A percentile compares a stretch with the other conserved stretches of the same genome.
These are phyloP conservation scores for Alfaro cultratus DNA, from an alignment of 2,797 vertebrate genomes.

Conservation along the genomic window DNA sequence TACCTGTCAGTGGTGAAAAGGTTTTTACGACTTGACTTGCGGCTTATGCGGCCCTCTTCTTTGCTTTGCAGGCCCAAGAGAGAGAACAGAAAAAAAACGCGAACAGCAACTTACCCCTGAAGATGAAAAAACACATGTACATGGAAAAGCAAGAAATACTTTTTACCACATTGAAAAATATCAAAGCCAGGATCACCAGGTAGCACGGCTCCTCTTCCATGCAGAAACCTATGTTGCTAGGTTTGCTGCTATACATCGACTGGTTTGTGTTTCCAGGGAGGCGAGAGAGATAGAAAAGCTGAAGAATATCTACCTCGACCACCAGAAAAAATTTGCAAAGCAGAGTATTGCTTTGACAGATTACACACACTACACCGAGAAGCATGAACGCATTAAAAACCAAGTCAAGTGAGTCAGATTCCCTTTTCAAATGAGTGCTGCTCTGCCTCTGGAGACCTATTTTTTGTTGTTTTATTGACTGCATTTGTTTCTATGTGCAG, in stretches of 20 bases:
- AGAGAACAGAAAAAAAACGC: slow-evolving; percentile 78
- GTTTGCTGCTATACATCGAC: no score
- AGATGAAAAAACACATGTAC: no score
- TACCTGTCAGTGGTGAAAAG: neutral
- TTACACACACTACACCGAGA: slow-evolving; percentile 68
- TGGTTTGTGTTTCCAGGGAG: slow-evolving; percentile 74
- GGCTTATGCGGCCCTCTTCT: neutral
- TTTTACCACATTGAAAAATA: slow-evolving; percentile 32
- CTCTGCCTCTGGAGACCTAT: neutral
- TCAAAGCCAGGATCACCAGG: slow-evolving; percentile 82
- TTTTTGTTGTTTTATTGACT: neutral
- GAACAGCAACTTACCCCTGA: slow-evolving; percentile 21
- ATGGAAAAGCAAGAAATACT: rapidly evolving
- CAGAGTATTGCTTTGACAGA: slow-evolving; percentile 71
- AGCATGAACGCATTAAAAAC: slow-evolving; percentile 81
- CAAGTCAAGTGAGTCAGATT: slow-evolving; percentile 78
- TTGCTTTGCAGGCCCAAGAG: slow-evolving; percentile 72
- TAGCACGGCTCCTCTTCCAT: slow-evolving; percentile 37
- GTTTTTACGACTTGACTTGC: neutral
- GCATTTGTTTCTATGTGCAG: slow-evolving; percentile 63
- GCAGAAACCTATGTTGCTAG: neutral
- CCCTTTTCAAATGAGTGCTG: neutral
- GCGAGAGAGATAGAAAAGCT: slow-evolving; percentile 73
- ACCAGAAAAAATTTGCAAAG: slow-evolving; percentile 74
- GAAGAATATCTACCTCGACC: slow-evolving; percentile 52